Evolutionary conservation across 2,888 invertebrate species (phyloP), one percentile per base, ranked within the genome.

Genomic region (Coelinius sp.): DNA sequence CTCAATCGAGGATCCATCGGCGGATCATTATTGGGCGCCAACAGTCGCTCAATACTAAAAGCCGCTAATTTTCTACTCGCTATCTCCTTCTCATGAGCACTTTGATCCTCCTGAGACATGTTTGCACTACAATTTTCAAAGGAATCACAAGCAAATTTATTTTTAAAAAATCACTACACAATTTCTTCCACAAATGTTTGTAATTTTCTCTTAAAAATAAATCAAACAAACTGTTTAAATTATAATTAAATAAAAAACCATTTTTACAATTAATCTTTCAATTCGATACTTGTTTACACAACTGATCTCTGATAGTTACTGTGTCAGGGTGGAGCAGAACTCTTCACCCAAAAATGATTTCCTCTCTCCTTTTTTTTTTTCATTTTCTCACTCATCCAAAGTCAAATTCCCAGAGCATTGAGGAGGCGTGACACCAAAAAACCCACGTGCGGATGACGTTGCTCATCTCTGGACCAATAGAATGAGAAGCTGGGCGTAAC

Each of bases 1-100:
- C 72, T 46, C 8, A 71, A 72, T 41, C 53, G 68, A 17, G 75
- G 70, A 68, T n/a, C 78, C 75, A 12, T 73, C 73, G 56, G 73
- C 8, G 71, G 73, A 46, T 78, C 81, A 7, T 25, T 6, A 22
- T 38, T 63, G 1, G 85, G 85, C 8, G 85, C 86, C 65, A 86
- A 75, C 44, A 86, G 75, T 76, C 86, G 83, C 68, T 86, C 86
- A 70, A 86, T 86, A 65, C 86, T 86, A 69, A 86, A 86, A n/a
- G 83, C 81, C 38, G 82, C 80, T 44, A 79, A 74, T 74, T 77
- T 83, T 3, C 80, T 77, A 49, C 79, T 75, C 3, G 59, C 73
- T 22, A 77, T 25, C 24, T 63, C 20, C 22, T 17, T 78, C 25
- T 65, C 78, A 63, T 74, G 71, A 31, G 63, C 14, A 44, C 75